phyloP scores from a whole-genome alignment of 2,113 vertebrate genomes.

The Paramormyrops kingsleyae region DNA sequence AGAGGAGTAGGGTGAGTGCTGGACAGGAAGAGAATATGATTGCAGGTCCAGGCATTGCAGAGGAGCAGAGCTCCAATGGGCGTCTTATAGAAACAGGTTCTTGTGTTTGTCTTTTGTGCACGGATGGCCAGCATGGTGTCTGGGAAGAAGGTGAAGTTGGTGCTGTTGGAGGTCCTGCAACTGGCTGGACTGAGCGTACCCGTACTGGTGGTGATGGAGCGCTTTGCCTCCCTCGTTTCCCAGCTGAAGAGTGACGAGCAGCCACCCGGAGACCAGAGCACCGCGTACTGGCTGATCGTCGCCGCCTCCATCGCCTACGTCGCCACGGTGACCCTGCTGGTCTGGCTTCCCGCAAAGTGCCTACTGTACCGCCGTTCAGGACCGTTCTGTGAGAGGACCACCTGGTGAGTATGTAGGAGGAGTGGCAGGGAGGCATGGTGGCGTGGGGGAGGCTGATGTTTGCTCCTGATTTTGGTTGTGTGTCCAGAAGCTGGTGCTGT shows the following conservation, averaged over 20 bases:
- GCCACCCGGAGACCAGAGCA: neutral
- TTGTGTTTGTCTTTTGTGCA: neutral
- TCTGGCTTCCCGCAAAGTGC: conserved; percentile 75
- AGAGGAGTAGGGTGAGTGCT: conserved; percentile 27
- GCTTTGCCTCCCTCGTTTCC: conserved; percentile 50
- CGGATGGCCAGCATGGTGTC: conserved; percentile 52
- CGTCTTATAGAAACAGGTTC: neutral
- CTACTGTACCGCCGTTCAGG: conserved; percentile 52
- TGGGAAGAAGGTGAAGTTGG: conserved; percentile 58
- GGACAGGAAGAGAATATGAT: neutral
- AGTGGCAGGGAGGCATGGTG: rapidly evolving
- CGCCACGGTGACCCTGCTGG: conserved; percentile 62
- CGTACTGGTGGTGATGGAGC: conserved; percentile 52
- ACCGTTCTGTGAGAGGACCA: conserved; percentile 41
- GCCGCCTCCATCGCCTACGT: conserved; percentile 67
- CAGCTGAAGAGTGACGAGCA: neutral
- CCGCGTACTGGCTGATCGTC: conserved; percentile 69
- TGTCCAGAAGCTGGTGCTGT: neutral
- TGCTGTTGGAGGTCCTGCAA: conserved; percentile 62
- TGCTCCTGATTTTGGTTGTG: neutral
- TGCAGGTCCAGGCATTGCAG: neutral
- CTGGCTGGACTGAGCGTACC: conserved; percentile 49
- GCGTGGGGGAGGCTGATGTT: neutral
- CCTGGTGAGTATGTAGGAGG: conserved; percentile 54
- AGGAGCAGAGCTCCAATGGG: neutral